Base-by-base conservation (phyloP, 2,888 invertebrate species). In the Hymenopus coronatus region DNA sequence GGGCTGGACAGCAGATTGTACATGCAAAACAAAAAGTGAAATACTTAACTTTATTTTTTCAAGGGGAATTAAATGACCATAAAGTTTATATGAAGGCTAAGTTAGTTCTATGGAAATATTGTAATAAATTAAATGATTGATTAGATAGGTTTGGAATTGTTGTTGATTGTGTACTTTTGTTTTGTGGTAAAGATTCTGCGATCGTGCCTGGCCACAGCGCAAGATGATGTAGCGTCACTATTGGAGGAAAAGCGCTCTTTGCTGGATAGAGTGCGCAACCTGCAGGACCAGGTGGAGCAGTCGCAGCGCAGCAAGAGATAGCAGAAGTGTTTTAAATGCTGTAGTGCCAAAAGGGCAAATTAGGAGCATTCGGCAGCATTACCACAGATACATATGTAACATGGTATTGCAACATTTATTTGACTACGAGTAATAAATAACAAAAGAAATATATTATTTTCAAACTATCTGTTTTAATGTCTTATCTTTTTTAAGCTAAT, bases 241-340 rank as follows among this genome's bases (percentile, higher is more conserved):
- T 92, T 97, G 33, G 96, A 96, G 46, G 97, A 97, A 92, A 97
- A 97, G 92, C 95, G 95, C 91, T 95, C 95, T 86, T 93, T 97
- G 87, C 92, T 97, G 90, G 96, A 97, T 90, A 95, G 96, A 82
- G 94, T 97, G 90, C 95, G 95, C 82, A 94, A 95, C 33, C 93
- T 97, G 90, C 96, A 97, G 94, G 96, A 93, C 90, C 94, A 94
- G 90, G 91, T 93, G 82, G 91, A 93, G 85, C 92, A 92, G 83
- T 85, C 87, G 28, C 89, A 89, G 87, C 89, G 90, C 86, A 88
- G 88, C 87, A 90, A 90, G 88, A 90, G 90, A 90, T 90, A 90
- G 90, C 90, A 90, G 89, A 90, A 90, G 90, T 90, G 90, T 89
- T 90, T 90, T 86, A 89, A 86, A 85, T 90, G 90, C 88, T 90